Conservation (phyloP, 2,113 vertebrate species). For the Arizona elegans region DNA sequence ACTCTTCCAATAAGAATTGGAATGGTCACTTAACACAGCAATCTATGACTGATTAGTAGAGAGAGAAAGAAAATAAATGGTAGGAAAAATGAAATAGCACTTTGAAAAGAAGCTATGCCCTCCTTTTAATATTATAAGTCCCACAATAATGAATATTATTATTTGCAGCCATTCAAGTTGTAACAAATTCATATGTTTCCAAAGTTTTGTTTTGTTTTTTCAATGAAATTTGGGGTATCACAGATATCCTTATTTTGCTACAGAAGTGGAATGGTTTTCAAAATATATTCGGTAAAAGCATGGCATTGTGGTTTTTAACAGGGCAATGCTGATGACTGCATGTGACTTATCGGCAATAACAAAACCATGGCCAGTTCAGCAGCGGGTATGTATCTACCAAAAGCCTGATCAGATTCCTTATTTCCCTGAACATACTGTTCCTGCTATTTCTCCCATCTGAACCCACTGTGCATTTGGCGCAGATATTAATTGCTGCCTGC, state of each 20-base stretch:
- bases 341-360: constrained; percentile 98
- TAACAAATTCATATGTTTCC: not conserved
- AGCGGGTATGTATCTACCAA: constrained; percentile 78
- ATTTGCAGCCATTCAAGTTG: not conserved
- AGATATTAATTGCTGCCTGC: not conserved
- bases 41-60: not conserved
- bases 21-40: not conserved
- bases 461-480: not conserved
- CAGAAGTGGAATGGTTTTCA: not conserved
- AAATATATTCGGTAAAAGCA: not conserved
- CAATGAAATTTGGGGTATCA: not conserved
- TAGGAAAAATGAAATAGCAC: too few species aligned
- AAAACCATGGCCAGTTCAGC: constrained; percentile 98
- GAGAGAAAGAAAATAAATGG: not conserved
- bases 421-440: not conserved
- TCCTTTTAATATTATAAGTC: not conserved
- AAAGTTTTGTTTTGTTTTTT: constrained; percentile 18
- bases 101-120: not conserved
- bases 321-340: constrained; percentile 98
- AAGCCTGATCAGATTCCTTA: not conserved
- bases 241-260: not conserved
- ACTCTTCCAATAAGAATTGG: not conserved
- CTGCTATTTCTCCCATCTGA: not conserved
- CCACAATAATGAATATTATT: not conserved
- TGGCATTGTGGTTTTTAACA: constrained; percentile 54